Conservation (phyloP, 1,140 invertebrate species). For the Bactericera cockerelli region DNA sequence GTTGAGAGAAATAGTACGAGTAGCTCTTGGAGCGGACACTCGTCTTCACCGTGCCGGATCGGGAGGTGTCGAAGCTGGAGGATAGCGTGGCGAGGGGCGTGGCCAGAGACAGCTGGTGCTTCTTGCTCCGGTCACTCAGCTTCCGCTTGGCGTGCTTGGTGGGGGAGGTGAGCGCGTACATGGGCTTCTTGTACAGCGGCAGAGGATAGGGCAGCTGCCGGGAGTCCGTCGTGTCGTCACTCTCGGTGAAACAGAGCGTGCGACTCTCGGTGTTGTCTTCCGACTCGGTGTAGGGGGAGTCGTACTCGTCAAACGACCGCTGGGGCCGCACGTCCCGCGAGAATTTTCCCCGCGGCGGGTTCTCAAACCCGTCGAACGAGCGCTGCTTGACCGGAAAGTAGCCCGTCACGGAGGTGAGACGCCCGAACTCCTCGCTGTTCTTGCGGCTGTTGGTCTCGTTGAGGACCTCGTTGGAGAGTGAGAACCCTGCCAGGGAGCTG, state of each 20-base stretch:
- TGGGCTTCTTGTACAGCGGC: neutral
- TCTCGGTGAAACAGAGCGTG: neutral
- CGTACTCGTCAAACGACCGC: slow-evolving; percentile 25
- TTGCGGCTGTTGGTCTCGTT: slow-evolving; percentile 18
- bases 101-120: neutral
- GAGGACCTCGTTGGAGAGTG: slow-evolving; percentile 22
- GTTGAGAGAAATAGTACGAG: slow-evolving; percentile 26
- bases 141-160: neutral
- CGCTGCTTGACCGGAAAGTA: slow-evolving; percentile 11
- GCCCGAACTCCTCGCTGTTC: slow-evolving; percentile 16
- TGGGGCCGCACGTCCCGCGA: slow-evolving; percentile 9
- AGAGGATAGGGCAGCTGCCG: neutral
- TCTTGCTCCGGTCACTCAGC: neutral
- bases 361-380: slow-evolving; percentile 13
- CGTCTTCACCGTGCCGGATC: slow-evolving; percentile 15
- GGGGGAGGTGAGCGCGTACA: neutral
- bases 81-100: neutral
- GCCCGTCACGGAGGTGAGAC: neutral
- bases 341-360: neutral
- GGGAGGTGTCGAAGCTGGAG: slow-evolving; percentile 6
- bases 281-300: slow-evolving; percentile 25
- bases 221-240: slow-evolving; percentile 3
- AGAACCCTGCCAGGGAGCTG: slow-evolving; percentile 23
- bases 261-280: slow-evolving; percentile 21
- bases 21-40: slow-evolving; percentile 24